Base-by-base conservation (phyloP, 1,140 invertebrate genomes). In the Geopemphigus sp. region DNA sequence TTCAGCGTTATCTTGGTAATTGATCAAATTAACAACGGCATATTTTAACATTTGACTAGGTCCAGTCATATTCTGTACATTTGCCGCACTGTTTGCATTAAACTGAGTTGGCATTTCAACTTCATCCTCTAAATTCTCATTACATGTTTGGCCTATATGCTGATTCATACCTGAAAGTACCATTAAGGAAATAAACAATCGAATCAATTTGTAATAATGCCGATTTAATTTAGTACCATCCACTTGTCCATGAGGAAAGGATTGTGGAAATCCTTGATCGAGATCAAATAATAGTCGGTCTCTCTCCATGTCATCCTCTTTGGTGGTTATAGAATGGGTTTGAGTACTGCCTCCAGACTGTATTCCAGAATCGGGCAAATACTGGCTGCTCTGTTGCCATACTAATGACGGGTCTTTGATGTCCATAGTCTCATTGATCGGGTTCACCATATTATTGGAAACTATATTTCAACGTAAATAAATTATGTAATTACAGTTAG, bases 1-100 rank as follows among this genome's bases (percentile, higher is more conserved):
- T 88, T 99, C 97, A 80, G 97, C 96, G 87, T 99, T 97, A 87
- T 98, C 95, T 87, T 98, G 97, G 85, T 99, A 99, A 85, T 99
- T 99, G 83, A 99, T 98, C 80, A 99, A 88, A 86, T 99, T 98
- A n/a, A 98, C 96, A 64, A 99, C 97, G 59, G 97, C 97, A 87
- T 98, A 95, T 86, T 95, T 95, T 80, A 97, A 85, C 94, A 98
- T 97, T 87, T 98, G 96, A 68, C 95, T 97, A 1, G 97, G 97
- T 85, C 98, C 96, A 68, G 96, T 90, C 70, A 99, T 88, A 83
- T 96, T 90, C 84, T 98, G 96, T 12, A 99, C 97, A 82, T 96
- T 96, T 56, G 96, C 98, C 2, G 96, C 94, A 85, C 98, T 95
- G 53, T 92, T 91, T 4, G 94, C 92, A 86, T 98, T 95, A 83